Conservation (phyloP, 2,797 vertebrate genomes). For the Sebastes matsubarae region DNA sequence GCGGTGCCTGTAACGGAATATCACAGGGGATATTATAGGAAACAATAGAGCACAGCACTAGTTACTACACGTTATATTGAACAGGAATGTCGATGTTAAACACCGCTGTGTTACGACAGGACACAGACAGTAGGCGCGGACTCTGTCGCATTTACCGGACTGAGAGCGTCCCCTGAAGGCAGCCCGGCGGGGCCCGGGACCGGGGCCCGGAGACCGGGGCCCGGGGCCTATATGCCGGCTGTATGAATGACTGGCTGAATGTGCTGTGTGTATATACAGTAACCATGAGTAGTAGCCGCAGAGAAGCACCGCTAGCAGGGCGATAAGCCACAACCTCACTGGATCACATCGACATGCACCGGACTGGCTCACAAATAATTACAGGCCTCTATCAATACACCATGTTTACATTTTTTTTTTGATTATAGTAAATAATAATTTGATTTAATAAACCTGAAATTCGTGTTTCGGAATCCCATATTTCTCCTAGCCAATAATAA, state of each 20-base stretch:
- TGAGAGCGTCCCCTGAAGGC: too few species aligned
- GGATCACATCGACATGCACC: not conserved
- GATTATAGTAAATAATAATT: not conserved
- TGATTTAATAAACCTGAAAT: not conserved
- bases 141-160: not conserved
- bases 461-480: not conserved
- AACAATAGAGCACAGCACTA: not conserved
- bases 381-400: not conserved
- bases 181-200: not conserved
- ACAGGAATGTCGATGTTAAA: not conserved
- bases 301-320: not conserved
- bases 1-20: not conserved
- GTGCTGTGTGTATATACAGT: not conserved
- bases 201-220: not conserved
- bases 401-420: not conserved
- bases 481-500: not conserved
- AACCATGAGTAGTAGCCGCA: not conserved
- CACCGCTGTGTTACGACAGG: not conserved
- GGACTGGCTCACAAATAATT: not conserved
- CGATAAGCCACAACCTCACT: not conserved
- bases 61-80: not conserved
- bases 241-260: not conserved
- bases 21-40: not conserved
- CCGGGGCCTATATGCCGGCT: too few species aligned
- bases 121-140: not conserved